Evolutionary conservation across 2,113 vertebrate genomes (phyloP).

Genomic region (Halcyon senegalensis): DNA sequence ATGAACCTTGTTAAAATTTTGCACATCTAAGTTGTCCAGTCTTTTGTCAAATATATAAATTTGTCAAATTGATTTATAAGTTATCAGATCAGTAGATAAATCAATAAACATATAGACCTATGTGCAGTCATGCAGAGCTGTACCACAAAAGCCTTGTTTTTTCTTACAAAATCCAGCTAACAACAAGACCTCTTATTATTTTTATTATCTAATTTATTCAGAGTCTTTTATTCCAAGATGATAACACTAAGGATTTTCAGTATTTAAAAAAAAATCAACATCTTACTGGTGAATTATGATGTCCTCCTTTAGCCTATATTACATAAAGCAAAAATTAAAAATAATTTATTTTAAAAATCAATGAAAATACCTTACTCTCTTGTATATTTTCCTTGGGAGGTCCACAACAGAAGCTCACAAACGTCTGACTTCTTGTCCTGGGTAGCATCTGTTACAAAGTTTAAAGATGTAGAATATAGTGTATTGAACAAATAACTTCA

Average conservation of each 20-base stretch:
- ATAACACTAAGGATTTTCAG: neutral
- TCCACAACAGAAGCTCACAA: neutral
- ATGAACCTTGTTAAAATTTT: neutral
- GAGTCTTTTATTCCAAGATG: neutral
- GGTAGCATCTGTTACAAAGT: neutral
- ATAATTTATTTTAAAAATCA: neutral
- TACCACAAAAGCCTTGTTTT: neutral
- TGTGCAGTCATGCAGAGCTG: accelerated
- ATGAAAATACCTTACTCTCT: neutral
- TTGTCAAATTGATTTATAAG: neutral
- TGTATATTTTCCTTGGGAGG: neutral
- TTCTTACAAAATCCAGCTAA: neutral
- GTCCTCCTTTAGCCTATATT: neutral
- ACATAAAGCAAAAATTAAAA: neutral
- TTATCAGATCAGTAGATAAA: neutral
- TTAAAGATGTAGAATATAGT: neutral
- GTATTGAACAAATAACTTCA: neutral
- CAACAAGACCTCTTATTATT: neutral
- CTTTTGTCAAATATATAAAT: neutral
- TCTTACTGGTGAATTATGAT: neutral
- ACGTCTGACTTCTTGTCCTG: neutral
- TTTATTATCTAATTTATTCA: neutral
- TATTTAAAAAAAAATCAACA: neutral
- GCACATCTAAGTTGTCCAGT: neutral
- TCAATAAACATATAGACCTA: accelerated